phyloP scores from a whole-genome alignment of 2,888 invertebrate genomes.

The Conomelus anceps region DNA sequence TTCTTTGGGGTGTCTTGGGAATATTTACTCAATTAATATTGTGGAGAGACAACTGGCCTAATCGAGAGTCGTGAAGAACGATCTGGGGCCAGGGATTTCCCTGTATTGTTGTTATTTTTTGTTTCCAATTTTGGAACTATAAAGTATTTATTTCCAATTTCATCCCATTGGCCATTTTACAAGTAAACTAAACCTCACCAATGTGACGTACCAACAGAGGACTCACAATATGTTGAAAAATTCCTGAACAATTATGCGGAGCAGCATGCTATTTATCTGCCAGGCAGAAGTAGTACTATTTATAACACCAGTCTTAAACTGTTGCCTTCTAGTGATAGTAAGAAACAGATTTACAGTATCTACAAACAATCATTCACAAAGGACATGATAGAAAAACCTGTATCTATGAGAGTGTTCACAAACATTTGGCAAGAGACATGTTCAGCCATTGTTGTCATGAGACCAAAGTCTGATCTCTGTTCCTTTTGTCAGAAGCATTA shows the following conservation, averaged over 20 bases:
- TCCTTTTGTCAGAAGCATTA: slow-evolving; percentile 8
- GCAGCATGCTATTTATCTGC: slow-evolving; percentile 8
- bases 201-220: too few relatives aligned
- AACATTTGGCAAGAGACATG: slow-evolving; percentile 7
- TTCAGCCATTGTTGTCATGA: slow-evolving; percentile 11
- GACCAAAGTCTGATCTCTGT: slow-evolving; percentile 9
- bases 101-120: too few relatives aligned
- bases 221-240: not conserved
- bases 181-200: too few relatives aligned
- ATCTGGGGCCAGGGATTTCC: too few relatives aligned
- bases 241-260: slow-evolving; percentile 16
- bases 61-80: too few relatives aligned
- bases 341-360: not conserved
- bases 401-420: not conserved
- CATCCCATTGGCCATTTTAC: too few relatives aligned
- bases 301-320: slow-evolving; percentile 6
- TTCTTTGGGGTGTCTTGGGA: too few relatives aligned
- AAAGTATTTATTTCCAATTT: too few relatives aligned
- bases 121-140: too few relatives aligned
- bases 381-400: slow-evolving; percentile 4
- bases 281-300: slow-evolving; percentile 12
- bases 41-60: too few relatives aligned
- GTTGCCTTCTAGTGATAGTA: slow-evolving; percentile 7
- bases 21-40: too few relatives aligned
- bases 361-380: slow-evolving; percentile 3